These are phyloP conservation scores for Lymantria dispar DNA, from an alignment of 2,888 invertebrate species.

Conservation along the genomic window DNA sequence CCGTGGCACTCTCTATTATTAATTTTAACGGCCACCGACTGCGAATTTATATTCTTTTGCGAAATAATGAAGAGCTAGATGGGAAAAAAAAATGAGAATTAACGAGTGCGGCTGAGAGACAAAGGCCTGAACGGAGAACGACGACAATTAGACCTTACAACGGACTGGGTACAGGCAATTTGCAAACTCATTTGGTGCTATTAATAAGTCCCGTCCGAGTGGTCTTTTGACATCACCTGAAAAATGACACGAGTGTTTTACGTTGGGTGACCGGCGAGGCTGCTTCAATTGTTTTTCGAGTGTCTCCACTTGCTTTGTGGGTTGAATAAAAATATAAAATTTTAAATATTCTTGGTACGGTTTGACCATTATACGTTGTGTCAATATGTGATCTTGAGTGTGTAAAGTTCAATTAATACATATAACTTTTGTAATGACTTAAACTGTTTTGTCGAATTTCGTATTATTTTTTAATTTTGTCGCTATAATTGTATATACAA, in stretches of 20 bases:
- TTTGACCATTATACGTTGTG: too few relatives aligned
- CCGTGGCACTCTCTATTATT: conserved; percentile 50
- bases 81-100: conserved; percentile 45
- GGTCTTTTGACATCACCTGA: conserved; percentile 31
- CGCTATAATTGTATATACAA: too few relatives aligned
- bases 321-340: conserved; percentile 7
- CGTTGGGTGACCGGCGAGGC: conserved; percentile 4
- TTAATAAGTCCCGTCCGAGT: conserved; percentile 45
- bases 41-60: conserved; percentile 56
- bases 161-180: conserved; percentile 47
- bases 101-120: conserved; percentile 46
- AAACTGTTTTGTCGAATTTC: too few relatives aligned
- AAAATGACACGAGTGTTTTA: conserved; percentile 23
- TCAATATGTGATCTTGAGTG: too few relatives aligned
- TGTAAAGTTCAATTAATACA: too few relatives aligned
- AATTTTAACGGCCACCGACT: conserved; percentile 49
- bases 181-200: conserved; percentile 56
- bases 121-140: conserved; percentile 38
- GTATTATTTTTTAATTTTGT: too few relatives aligned
- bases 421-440: too few relatives aligned
- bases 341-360: not conserved
- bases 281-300: conserved; percentile 7
- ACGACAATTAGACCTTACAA: conserved; percentile 45
- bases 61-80: conserved; percentile 58
- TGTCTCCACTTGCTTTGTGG: conserved; percentile 5